These are phyloP conservation scores for Patella pellucida DNA, from an alignment of 2,888 invertebrate species.

Conservation along the genomic window DNA sequence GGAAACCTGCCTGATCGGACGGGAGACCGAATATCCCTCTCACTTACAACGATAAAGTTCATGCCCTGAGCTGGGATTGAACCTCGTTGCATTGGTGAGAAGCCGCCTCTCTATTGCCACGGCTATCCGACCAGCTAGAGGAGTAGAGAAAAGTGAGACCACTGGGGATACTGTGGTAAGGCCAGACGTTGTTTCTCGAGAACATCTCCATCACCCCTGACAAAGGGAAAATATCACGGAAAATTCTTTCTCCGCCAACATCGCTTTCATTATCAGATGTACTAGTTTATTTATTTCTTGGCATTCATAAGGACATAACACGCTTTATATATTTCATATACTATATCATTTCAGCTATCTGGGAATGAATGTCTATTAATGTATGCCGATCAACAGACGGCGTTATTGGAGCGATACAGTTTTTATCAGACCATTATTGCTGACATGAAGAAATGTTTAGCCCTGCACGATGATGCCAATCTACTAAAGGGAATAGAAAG, in stretches of 20 bases:
- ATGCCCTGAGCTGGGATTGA: too few relatives aligned
- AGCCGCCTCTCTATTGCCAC: too few relatives aligned
- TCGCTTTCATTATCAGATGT: not conserved
- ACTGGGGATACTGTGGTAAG: too few relatives aligned
- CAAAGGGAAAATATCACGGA: too few relatives aligned
- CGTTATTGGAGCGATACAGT: constrained; percentile 14
- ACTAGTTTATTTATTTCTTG: not conserved
- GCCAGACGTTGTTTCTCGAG: too few relatives aligned
- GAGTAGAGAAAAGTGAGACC: too few relatives aligned
- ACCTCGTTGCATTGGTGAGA: too few relatives aligned
- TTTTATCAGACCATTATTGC: constrained; percentile 25
- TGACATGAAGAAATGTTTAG: constrained; percentile 27
- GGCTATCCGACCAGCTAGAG: too few relatives aligned
- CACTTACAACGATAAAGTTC: too few relatives aligned
- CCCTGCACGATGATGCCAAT: constrained; percentile 23
- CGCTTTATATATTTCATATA: not conserved
- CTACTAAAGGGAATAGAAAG: constrained; percentile 30
- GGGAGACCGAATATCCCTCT: too few relatives aligned
- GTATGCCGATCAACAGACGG: constrained; percentile 24
- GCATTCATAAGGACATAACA: not conserved
- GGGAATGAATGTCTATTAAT: constrained; percentile 34
- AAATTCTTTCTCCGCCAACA: not conserved
- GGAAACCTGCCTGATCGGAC: too few relatives aligned
- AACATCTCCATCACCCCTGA: too few relatives aligned
- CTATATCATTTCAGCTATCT: constrained; percentile 23